Base-by-base conservation (phyloP, 2,888 invertebrate species). In the Cremastinae sp. region DNA sequence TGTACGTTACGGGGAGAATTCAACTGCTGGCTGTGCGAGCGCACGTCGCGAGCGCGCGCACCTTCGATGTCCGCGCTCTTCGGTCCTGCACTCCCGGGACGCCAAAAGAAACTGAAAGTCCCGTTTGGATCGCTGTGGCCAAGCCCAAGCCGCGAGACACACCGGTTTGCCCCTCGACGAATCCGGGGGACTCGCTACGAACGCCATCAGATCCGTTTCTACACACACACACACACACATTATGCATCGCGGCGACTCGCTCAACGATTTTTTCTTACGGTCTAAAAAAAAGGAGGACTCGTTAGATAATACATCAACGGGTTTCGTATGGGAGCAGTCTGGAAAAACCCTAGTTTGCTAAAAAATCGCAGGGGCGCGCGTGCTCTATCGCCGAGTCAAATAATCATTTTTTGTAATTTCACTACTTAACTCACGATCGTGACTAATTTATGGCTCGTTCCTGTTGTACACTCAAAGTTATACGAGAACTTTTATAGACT, bases 101-200 rank as follows among this genome's bases (percentile, higher is more conserved):
- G 83, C 83, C 84, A 85, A 87, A 88, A 85, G 88, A 88, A 88
- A 88, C 88, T 88, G 88, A 88, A 87, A 87, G 88, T 86, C 83
- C 85, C 85, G 84, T 84, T 86, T 83, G 62, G 61, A 54, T 49
- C 59, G 66, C 53, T 69, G 76, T 62, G 65, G 62, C 61, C 74
- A 47, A 59, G 73, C 58, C 65, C 51, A 18, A 16, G 36, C 20
- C 8, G 41, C 20, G 53, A 38, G 18, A 64, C 34, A 22, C 41
- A 62, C 61, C 58, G 62, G 43, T 16, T 22, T 34, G 75, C 34
- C 45, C 54, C 36, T 22, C 51, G 34, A 22, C 58, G 28, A 62
- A 51, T 49, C 53, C 68, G 69, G 76, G 59, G 69, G 59, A 58
- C 58, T 58, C 18, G 16, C 18, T 38, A 61, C 49, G 62, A 28